These are phyloP conservation scores for Rhynchophorus ferrugineus DNA, from an alignment of 1,140 invertebrate species.

Conservation along the genomic window DNA sequence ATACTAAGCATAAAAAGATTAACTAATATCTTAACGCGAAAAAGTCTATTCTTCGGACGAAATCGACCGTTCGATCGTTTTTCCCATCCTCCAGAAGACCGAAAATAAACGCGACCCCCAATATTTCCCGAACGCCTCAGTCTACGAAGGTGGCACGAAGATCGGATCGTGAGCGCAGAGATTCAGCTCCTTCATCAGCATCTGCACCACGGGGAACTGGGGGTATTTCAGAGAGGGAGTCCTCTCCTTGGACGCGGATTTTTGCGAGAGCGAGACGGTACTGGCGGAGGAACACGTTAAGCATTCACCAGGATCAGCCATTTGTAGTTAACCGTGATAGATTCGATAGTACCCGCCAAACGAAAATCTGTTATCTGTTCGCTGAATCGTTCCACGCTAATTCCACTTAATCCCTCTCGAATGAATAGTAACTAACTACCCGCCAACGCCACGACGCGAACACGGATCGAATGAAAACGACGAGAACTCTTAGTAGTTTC, in stretches of 20 bases:
- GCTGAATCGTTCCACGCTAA: not conserved
- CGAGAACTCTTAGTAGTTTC: too few species aligned
- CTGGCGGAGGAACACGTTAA: conserved; percentile 19
- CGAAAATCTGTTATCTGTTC: not conserved
- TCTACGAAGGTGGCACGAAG: conserved; percentile 34
- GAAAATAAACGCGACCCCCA: too few species aligned
- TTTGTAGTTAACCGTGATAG: conserved; percentile 19
- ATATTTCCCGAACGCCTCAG: too few species aligned
- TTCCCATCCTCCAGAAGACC: too few species aligned
- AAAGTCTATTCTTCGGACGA: too few species aligned
- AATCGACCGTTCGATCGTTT: too few species aligned
- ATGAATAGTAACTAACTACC: too few species aligned
- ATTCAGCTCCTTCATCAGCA: conserved; percentile 34
- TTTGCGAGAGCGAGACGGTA: conserved; percentile 2
- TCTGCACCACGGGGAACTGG: conserved; percentile 25
- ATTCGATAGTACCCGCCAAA: conserved; percentile 7
- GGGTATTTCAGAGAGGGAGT: conserved; percentile 25
- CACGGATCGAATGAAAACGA: conserved; percentile 1
- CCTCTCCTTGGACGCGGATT: conserved; percentile 10
- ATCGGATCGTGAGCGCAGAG: conserved; percentile 35
- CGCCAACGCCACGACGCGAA: not conserved
- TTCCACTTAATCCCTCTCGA: not conserved
- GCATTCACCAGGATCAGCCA: conserved; percentile 35
- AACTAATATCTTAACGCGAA: not conserved
- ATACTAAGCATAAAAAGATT: not conserved